Percentiles rank a stretch among this genome's conserved stretches.
phyloP scores from a whole-genome alignment of 2,797 vertebrate species.

The Petrocephalus sullivani region DNA sequence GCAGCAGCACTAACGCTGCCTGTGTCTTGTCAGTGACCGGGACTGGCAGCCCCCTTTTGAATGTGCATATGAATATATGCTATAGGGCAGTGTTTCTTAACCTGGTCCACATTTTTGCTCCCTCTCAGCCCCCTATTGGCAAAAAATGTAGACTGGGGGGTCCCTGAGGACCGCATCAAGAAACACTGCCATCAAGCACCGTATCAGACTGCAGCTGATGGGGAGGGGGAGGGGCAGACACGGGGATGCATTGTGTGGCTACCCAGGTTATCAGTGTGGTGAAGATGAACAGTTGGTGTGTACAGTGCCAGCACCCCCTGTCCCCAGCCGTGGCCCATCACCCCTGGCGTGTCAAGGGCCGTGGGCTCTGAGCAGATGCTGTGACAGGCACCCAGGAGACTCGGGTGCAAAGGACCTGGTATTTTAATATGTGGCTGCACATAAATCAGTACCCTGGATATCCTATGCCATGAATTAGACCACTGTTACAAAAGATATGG shows the following conservation, averaged over 20 bases:
- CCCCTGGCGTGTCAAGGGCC: neutral
- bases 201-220: neutral
- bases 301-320: neutral
- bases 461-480: neutral
- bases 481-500: neutral
- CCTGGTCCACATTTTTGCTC: neutral
- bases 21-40: neutral
- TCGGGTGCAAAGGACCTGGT: neutral
- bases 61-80: neutral
- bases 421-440: neutral
- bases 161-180: neutral
- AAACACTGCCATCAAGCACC: neutral
- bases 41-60: neutral
- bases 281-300: neutral
- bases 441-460: neutral
- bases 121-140: neutral
- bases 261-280: neutral
- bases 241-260: neutral
- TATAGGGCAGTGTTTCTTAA: neutral
- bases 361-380: neutral
- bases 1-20: neutral
- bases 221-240: neutral
- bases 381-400: neutral
- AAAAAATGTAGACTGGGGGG: neutral
- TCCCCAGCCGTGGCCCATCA: neutral